A percentile compares a stretch with the other conserved stretches of the same genome.
These are phyloP conservation scores for Brachypalpus laphriformis DNA, from an alignment of 2,888 invertebrate species.

Conservation along the genomic window DNA sequence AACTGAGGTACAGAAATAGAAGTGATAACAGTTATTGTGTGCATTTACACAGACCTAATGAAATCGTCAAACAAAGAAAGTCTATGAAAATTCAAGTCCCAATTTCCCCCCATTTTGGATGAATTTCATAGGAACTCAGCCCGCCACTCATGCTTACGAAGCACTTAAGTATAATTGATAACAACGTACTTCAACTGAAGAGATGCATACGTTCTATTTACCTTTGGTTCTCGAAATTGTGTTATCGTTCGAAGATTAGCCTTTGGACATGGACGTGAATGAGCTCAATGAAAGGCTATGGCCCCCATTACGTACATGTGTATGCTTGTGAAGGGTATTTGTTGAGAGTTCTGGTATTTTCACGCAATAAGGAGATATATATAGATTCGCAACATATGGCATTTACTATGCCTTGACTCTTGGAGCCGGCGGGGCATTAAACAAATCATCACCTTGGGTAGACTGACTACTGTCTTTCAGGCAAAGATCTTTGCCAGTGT, in stretches of 20 bases:
- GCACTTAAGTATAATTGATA: slow-evolving; percentile 6
- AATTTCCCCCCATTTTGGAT: neutral
- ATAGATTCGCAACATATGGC: too few relatives aligned
- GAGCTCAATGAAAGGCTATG: neutral
- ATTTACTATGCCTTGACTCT: too few relatives aligned
- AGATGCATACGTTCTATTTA: neutral
- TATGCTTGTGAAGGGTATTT: neutral
- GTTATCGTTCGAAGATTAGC: neutral
- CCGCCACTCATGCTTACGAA: neutral
- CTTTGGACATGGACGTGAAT: neutral
- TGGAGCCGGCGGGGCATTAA: too few relatives aligned
- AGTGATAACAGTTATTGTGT: slow-evolving; percentile 21
- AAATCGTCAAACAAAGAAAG: neutral
- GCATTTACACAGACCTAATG: slow-evolving; percentile 5
- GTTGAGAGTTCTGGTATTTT: neutral
- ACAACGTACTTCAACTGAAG: neutral
- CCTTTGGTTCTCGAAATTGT: neutral
- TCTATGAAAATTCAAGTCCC: neutral
- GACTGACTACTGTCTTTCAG: too few relatives aligned
- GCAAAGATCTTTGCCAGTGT: too few relatives aligned
- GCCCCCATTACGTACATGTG: neutral
- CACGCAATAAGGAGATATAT: too few relatives aligned
- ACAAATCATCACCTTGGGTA: too few relatives aligned
- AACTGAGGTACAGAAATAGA: slow-evolving; percentile 9
- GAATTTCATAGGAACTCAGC: neutral